A percentile compares a stretch with the other conserved stretches of the same genome.
Evolutionary conservation across 2,888 invertebrate genomes (phyloP).

Genomic region (Silvanus unidentatus): DNA sequence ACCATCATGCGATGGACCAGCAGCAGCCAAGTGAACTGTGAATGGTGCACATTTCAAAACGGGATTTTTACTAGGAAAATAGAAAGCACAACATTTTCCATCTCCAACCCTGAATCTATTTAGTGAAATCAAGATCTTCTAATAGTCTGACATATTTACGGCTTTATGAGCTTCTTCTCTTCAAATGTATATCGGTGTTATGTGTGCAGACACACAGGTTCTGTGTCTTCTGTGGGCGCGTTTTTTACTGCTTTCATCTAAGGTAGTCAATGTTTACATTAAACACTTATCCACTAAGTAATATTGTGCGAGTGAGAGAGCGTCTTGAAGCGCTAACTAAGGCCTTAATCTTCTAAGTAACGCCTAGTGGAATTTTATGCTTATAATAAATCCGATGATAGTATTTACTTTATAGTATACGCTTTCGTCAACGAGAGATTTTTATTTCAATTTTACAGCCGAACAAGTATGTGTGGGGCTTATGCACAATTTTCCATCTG

Average conservation of each 20-base stretch:
- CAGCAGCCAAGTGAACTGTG: neutral
- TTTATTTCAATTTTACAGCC: slow-evolving; percentile 5
- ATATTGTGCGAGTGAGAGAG: too few relatives aligned
- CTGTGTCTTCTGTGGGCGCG: slow-evolving; percentile 1
- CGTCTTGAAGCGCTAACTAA: slow-evolving; percentile 1
- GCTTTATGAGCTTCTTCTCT: neutral
- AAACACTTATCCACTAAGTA: too few relatives aligned
- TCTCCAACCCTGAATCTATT: too few relatives aligned
- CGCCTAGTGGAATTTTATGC: slow-evolving; percentile 3
- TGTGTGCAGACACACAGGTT: too few relatives aligned
- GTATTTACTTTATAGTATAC: neutral
- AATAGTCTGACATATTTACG: slow-evolving; percentile 26
- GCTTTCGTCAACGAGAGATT: neutral
- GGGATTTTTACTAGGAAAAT: slow-evolving; percentile 21
- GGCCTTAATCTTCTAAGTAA: slow-evolving; percentile 5
- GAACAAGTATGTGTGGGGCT: neutral
- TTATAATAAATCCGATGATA: too few relatives aligned
- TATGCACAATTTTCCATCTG: too few relatives aligned
- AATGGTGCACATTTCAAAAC: slow-evolving; percentile 12
- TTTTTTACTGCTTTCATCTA: neutral
- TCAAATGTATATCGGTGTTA: too few relatives aligned
- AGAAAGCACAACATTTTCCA: too few relatives aligned
- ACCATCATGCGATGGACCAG: slow-evolving; percentile 14
- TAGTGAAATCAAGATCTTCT: too few relatives aligned
- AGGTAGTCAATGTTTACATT: too few relatives aligned